Percentiles rank a stretch among this genome's conserved stretches.
phyloP scores from a whole-genome alignment of 2,113 vertebrate genomes.

The Arvicanthis niloticus region DNA sequence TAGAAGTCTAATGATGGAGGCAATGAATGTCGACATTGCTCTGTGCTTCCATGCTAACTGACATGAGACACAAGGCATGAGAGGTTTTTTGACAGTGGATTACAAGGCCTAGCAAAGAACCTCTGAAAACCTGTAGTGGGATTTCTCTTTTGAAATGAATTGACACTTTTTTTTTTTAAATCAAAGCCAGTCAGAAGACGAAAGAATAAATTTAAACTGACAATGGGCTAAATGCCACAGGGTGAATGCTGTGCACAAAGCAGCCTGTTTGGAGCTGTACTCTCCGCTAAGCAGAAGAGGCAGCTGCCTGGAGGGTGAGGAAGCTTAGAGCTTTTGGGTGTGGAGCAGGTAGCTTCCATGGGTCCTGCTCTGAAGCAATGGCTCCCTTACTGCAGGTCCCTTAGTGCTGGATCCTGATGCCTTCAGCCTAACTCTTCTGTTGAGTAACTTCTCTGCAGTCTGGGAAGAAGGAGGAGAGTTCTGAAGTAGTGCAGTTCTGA shows the following conservation, averaged over 20 bases:
- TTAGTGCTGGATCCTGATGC: too few relatives aligned
- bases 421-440: not conserved
- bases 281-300: not conserved
- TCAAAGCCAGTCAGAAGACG: slow-evolving; percentile 65
- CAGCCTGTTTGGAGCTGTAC: not conserved
- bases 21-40: not conserved
- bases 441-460: not conserved
- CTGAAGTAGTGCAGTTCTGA: not conserved
- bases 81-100: slow-evolving; percentile 64
- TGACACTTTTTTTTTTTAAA: slow-evolving; percentile 55
- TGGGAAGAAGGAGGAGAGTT: not conserved
- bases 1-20: not conserved
- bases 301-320: not conserved
- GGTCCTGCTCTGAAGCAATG: not conserved
- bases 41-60: slow-evolving; percentile 10
- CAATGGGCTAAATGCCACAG: slow-evolving; percentile 41
- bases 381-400: accelerated
- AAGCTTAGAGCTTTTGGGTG: accelerated
- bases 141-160: slow-evolving; percentile 58
- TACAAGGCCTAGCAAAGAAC: slow-evolving; percentile 53
- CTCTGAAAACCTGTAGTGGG: slow-evolving; percentile 44
- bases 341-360: not conserved
- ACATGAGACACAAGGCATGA: slow-evolving; percentile 12
- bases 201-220: slow-evolving; percentile 69
- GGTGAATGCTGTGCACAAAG: slow-evolving; percentile 8